Base-by-base conservation (phyloP, 2,888 invertebrate species). In the Allolobophora icterica region DNA sequence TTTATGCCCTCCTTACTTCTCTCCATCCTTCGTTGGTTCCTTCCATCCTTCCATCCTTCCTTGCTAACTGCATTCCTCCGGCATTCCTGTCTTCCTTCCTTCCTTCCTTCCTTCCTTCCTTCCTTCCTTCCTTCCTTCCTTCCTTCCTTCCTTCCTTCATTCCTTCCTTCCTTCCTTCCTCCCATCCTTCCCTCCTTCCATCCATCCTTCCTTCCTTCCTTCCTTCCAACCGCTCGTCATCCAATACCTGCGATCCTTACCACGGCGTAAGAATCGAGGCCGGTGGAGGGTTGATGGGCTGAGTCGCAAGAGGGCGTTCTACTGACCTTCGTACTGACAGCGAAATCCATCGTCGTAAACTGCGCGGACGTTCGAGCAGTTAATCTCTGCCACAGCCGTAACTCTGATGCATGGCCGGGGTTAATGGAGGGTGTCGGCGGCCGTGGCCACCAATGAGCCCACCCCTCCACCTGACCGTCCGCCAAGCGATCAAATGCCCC, bases 131-230 rank as follows among this genome's bases (percentile, higher is more conserved):
- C 21, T 84, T 24, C 40, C 17, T 84, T 52, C 84, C 42, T 90
- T 40, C 91, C 33, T 8, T 33, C 30, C 17, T 45, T 33, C 91
- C 34, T 38, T 90, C 91, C 42, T 33, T 90, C 33, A 3, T 83
- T 89, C n/a, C 35, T 38, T 35, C 30, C 21, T 83, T 91, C 91
- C 33, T 38, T 45, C 45, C 34, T 40, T 58, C 87, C 33, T 6
- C 3, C 30, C 89, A 17, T 35, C 71, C 35, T 42, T 71, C 45
- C 90, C n/a, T 83, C 35, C 33, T 38, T 35, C 52, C 38, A 6
- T 90, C 34, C 89, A 0, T 90, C 58, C 33, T 84, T 24, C 52
- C n/a, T 84, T 90, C 40, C 89, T 90, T 90, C 89, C 33, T 8
- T 24, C 24, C 90, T 34, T 71, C 52, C 90, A 52, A 34, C 90